Evolutionary conservation across 2,888 invertebrate species (phyloP), one percentile per base, ranked within the genome.

Genomic region (Eilema caniola): DNA sequence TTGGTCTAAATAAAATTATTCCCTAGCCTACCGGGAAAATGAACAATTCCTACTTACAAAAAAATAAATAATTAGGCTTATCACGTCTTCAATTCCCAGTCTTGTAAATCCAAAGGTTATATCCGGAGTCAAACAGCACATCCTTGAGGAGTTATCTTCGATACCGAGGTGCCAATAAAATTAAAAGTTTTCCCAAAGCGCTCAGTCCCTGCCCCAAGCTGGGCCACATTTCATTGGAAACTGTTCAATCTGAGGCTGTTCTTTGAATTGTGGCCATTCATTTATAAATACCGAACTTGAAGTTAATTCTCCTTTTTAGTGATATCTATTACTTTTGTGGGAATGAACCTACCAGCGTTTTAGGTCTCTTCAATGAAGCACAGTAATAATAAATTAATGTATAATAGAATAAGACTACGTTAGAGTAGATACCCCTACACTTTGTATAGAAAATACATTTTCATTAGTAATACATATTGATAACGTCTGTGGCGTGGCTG

Each of bases 111-210:
- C 37, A 56, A 57, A 80, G 85, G 84, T 86, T 84, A 84, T 75
- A 86, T 80, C 82, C 80, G 76, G 74, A 82, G 75, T 83, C 80
- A 82, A 85, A 83, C 76, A 76, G 72, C 78, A 78, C 77, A 79
- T 80, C 79, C 72, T 72, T 57, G 61, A 69, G 78, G 75, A 72
- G 76, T 78, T 86, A 85, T 86, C 84, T 63, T 62, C 74, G 77
- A 77, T 84, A 79, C 82, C 74, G 68, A 72, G 69, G 73, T 69
- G 76, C 76, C 86, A 85, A 88, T 88, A 88, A 88, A 88, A 88
- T 88, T 85, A 88, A 88, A 88, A 88, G 79, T 88, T 88, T 80
- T 76, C 70, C 74, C 74, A 76, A 78, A 79, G 73, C 73, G 71
- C 70, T 62, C 65, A 67, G 64, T 69, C 64, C 56, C 53, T 37